Evolutionary conservation across 2,888 invertebrate species (phyloP).

Genomic region (Leptura quadrifasciata): DNA sequence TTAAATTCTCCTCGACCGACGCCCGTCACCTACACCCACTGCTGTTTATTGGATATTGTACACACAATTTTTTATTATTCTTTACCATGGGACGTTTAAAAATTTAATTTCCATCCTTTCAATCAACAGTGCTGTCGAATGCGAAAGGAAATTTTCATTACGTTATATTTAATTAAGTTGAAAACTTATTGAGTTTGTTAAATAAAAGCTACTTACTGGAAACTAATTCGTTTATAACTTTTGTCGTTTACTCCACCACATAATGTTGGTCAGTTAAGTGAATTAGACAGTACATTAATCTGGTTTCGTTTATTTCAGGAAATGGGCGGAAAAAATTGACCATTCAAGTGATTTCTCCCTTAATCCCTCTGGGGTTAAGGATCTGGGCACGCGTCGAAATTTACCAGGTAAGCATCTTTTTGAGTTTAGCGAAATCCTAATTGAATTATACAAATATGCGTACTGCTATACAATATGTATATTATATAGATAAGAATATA

Average conservation of each 20-base stretch:
- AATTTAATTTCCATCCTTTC: neutral
- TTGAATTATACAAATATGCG: neutral
- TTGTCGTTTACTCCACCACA: neutral
- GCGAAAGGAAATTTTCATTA: neutral
- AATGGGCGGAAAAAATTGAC: constrained; percentile 62
- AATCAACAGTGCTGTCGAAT: neutral
- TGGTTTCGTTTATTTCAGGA: constrained; percentile 62
- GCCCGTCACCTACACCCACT: neutral
- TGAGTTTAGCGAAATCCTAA: neutral
- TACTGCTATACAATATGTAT: too few species aligned
- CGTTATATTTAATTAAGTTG: neutral
- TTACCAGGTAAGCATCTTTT: constrained; percentile 62
- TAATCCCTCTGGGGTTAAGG: constrained; percentile 59
- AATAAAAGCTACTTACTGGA: neutral
- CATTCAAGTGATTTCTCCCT: constrained; percentile 57
- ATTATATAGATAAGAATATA: too few species aligned
- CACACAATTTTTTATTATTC: neutral
- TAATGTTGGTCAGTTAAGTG: constrained; percentile 1
- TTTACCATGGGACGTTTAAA: neutral
- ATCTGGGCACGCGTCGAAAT: constrained; percentile 60
- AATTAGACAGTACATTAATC: constrained; percentile 14
- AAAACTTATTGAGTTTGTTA: neutral
- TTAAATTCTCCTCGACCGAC: neutral
- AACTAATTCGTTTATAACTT: constrained; percentile 16
- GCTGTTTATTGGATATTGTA: neutral